Percentiles rank a stretch among this genome's conserved stretches.
These are phyloP conservation scores for Pseudanteris insignis DNA, from an alignment of 2,888 invertebrate genomes.

Conservation along the genomic window DNA sequence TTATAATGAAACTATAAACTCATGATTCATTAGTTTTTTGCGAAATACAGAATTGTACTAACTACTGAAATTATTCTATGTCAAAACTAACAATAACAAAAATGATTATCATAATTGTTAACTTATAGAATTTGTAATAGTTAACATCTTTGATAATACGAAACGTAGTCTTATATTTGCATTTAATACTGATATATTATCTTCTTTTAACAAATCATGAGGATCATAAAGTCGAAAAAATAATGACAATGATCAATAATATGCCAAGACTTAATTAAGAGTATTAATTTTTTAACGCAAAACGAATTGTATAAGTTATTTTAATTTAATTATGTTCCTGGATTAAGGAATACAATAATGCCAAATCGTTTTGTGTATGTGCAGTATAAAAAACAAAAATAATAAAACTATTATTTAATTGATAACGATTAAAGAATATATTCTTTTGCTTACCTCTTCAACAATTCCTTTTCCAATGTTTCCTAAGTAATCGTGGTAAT, in stretches of 20 bases:
- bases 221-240: slow-evolving; percentile 11
- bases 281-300: slow-evolving; percentile 44
- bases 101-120: slow-evolving; percentile 4
- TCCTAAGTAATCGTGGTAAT: slow-evolving; percentile 63
- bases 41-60: slow-evolving; percentile 3
- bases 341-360: slow-evolving; percentile 15
- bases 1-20: slow-evolving; percentile 23
- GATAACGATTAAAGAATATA: slow-evolving; percentile 1
- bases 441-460: slow-evolving; percentile 65
- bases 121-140: slow-evolving; percentile 9
- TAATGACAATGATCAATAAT: slow-evolving; percentile 20
- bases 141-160: slow-evolving; percentile 2
- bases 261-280: slow-evolving; percentile 45
- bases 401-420: no score
- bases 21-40: slow-evolving; percentile 5
- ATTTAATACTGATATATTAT: no score
- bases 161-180: slow-evolving; percentile 11
- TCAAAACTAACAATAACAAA: slow-evolving; percentile 10
- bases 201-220: slow-evolving; percentile 13
- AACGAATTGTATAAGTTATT: slow-evolving; percentile 26
- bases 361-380: slow-evolving; percentile 34
- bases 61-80: slow-evolving; percentile 1
- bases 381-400: slow-evolving; percentile 15
- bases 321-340: slow-evolving; percentile 17
- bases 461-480: slow-evolving; percentile 64